Evolutionary conservation across 2,888 invertebrate genomes (phyloP), one percentile per base, ranked within the genome.

Genomic region (Cheilosia scutellata): DNA sequence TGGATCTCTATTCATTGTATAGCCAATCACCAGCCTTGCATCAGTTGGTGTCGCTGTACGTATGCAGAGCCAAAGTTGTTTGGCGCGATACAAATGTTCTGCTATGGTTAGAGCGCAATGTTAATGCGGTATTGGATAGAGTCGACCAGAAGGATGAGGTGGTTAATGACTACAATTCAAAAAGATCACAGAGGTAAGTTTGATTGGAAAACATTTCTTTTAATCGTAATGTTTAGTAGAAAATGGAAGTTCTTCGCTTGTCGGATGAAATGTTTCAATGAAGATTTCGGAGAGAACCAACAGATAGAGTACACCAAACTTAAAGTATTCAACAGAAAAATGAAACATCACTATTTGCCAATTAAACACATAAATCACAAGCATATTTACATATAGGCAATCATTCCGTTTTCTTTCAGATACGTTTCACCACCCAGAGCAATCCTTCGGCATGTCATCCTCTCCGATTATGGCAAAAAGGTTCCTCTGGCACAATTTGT

Each of bases 21-120:
- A 92, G 95, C 87, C 95, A 95, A 92, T 93, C 94, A 11, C 92
- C 94, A 37, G 94, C 96, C 7, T 91, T 97, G 76, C 94, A 94
- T 87, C 95, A 96, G 89, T 91, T 97, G 63, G 94, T 96, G 82
- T 93, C 94, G 47, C 93, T 98, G 86, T 97, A 97, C 90, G 94
- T 96, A 16, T 95, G 94, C 72, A 94, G 97, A 60, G 95, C 95
- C 88, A 95, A 95, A 90, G 94, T 96, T 68, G 93, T 97, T 62
- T 98, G 97, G 97, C 96, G 96, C 89, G 95, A 96, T 88, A 93
- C 94, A 20, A 95, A 95, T 82, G 93, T 96, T 63, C 90, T 97
- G 65, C 93, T 94, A 0, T 97, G 97, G 96, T 91, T 98, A 78
- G 97, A 97, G 90, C 93, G 93, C 71, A 96, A 96, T 91, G 96